Conservation (phyloP, 2,113 vertebrate genomes). For the Strigops habroptila region DNA sequence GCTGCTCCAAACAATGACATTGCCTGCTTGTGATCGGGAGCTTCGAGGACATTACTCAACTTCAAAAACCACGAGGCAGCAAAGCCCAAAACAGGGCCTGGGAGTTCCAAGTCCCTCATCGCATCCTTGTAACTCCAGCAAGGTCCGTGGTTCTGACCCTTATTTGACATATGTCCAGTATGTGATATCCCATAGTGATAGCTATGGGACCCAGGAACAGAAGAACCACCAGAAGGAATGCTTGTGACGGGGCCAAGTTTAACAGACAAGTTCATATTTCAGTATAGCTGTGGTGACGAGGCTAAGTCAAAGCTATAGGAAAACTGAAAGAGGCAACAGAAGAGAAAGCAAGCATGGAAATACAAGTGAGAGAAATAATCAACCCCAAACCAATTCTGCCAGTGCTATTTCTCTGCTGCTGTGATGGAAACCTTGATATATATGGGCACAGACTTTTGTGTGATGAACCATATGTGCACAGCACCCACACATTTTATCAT, state of each 20-base stretch:
- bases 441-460: not conserved
- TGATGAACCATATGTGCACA: not conserved
- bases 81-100: not conserved
- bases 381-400: not conserved
- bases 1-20: not conserved
- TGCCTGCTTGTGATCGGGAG: not conserved
- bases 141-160: not conserved
- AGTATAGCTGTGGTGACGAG: not conserved
- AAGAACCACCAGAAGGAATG: not conserved
- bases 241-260: not conserved
- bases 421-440: not conserved
- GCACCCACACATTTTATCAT: not conserved
- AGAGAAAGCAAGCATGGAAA: not conserved
- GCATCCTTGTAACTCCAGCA: not conserved
- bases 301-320: not conserved
- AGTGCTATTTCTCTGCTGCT: not conserved
- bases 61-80: not conserved
- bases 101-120: not conserved
- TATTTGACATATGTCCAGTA: rapidly evolving
- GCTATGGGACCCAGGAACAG: not conserved
- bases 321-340: not conserved
- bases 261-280: not conserved
- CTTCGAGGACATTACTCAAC: not conserved
- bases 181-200: too few species aligned
- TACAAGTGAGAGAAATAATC: not conserved